Base-by-base conservation (phyloP, 1,140 invertebrate genomes). In the Aphaenogaster floridana region DNA sequence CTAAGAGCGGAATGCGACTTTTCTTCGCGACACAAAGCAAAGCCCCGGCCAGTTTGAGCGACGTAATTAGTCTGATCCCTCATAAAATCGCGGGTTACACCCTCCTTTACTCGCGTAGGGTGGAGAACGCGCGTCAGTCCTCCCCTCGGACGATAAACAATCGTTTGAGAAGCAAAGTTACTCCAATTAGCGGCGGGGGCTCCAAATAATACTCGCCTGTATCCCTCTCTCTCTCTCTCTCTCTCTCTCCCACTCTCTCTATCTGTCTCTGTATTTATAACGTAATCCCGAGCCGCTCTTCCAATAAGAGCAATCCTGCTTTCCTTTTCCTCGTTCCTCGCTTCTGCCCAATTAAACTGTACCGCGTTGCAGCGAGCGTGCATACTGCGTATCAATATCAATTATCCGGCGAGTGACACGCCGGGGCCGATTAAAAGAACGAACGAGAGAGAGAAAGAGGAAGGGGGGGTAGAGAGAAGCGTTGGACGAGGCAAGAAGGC, bases 321-420 rank as follows among this genome's bases (percentile, higher is more conserved):
- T 72, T 81, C 77, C 83, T 89, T 77, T 81, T 57, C 84, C 15
- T 71, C 61, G 52, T 86, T 78, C 57, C 89, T 80, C 84, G 68
- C 45, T 72, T 87, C 87, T 91, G 88, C 85, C 85, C 89, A 89
- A 90, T 91, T 91, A 89, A 89, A 91, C 80, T 79, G 72, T 45
- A 87, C 77, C 86, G 52, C 80, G 79, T 89, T 86, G 83, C 76
- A 72, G 54, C 83, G 52, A 86, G 83, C 87, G 86, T 86, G 90
- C 90, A 90, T 69, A 86, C 87, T 69, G 90, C 87, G 83, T 84
- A 89, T 90, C 87, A 86, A 91, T 91, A 91, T 91, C 90, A 91
- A 91, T 91, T 91, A 91, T 87, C 86, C 57, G 59, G 69, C 79
- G 78, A 91, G 79, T 91, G 90, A 89, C 87, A 86, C 74, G 74